Base-by-base conservation (phyloP, 2,113 vertebrate genomes). In the Murina feae region DNA sequence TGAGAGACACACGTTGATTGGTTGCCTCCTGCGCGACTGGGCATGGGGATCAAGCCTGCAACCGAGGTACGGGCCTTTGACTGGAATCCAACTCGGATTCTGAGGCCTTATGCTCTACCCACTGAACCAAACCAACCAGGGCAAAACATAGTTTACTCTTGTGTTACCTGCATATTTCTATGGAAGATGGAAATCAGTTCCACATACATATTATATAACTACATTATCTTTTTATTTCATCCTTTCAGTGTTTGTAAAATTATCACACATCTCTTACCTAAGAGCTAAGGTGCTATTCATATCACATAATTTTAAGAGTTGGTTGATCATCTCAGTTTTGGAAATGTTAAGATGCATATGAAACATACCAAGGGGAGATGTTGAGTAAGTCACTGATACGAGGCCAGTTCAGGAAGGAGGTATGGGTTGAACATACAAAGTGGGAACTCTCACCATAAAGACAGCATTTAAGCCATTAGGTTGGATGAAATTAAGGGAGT, bases 161-260 rank as follows among this genome's bases (percentile, higher is more conserved):
- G 37, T 90, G 51, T 71, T 91, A 66, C 39, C 14, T 89, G 44
- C 39, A 39, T 17, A 44, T 72, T 21, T 66, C 58, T 58, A 44
- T 17, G 42, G 68, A 16, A 75, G 55, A 17, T 42, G 13, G 69
- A 76, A 72, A 23, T 88, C 79, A 91, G 35, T 10, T 21, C 32
- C 18, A 21, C 17, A 13, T 9, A 51, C 21, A 25, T 74, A 10
- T 39, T 74, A n/a, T 37, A 32, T 66, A 91, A 83, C 20, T 83
- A 60, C 28, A 20, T 58, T 82, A 65, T 37, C 44, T 9, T 91
- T 75, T 58, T 13, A 86, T 53, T 79, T 63, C 20, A 78, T 89
- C 32, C 68, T 94, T 75, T 35, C 13, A 53, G 51, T 71, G 12
- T 44, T 94, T 89, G 30, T 82, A 63, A 94, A 94, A 79, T 82